Evolutionary conservation across 2,797 vertebrate species (phyloP), one percentile per base, ranked within the genome.

Genomic region (Pangasius krempfi): DNA sequence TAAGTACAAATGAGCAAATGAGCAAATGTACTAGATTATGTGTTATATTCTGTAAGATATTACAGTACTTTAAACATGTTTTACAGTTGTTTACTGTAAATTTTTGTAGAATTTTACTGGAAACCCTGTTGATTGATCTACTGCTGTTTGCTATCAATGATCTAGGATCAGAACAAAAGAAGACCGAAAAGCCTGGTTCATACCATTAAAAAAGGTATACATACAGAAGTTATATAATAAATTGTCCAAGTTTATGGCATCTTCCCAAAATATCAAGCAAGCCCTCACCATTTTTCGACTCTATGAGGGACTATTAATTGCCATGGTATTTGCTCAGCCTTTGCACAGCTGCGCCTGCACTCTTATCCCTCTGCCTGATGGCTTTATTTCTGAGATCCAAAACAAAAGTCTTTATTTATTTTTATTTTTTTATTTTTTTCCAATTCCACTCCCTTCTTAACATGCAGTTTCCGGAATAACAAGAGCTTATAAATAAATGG

Each of bases 401-500:
- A 88, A 95, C 92, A 93, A 93, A 94, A 90, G 84, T 88, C 73
- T 87, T 82, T 88, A 88, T 84, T 89, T 94, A 93, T 93, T 91
- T 90, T 72, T 18, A 14, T 16, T 27, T 8, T 81, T 25, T n/a
- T n/a, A n/a, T n/a, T 78, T 16, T 85, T 84, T n/a, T 37, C 1
- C 22, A 83, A 64, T 84, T 54, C n/a, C 18, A 37, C 50, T 30
- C 80, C 91, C 91, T 79, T 94, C 91, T 94, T 93, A 94, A 93
- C 92, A 96, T 94, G 94, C 94, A 95, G 92, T 95, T 94, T 94
- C 93, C 89, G 80, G 90, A 94, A 94, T 93, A 95, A 95, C 94
- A 95, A 95, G 94, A 93, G 94, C 93, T 95, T 93, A 93, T 93
- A 94, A 95, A 94, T 93, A 94, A 95, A 95, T 94, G 92, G 94